Percentiles rank a stretch among this genome's conserved stretches.
phyloP scores from a whole-genome alignment of 2,797 vertebrate species.

The Percopsis omiscomaycus region DNA sequence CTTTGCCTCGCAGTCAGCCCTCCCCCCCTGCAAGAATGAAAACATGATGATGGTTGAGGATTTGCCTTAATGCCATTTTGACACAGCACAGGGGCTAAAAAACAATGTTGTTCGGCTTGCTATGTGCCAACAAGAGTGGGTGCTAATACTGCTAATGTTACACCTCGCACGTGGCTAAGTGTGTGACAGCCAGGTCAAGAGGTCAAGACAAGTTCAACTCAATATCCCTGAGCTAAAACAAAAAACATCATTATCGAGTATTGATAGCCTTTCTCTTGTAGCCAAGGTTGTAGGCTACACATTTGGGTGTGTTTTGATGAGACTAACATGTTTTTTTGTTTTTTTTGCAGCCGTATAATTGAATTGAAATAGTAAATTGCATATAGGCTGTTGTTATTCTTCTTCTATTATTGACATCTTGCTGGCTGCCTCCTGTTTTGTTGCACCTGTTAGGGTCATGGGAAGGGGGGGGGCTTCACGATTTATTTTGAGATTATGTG shows the following conservation, averaged over 20 bases:
- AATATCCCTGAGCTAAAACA: constrained; percentile 17
- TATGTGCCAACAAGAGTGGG: neutral
- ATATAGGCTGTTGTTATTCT: no score
- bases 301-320: no score
- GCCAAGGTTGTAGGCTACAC: no score
- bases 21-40: constrained; percentile 66
- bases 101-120: neutral
- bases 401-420: no score
- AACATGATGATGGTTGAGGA: constrained; percentile 62
- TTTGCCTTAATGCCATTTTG: constrained; percentile 46
- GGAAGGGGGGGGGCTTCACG: no score
- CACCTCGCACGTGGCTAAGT: constrained; percentile 30
- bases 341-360: no score
- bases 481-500: no score
- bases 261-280: neutral
- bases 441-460: no score
- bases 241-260: constrained; percentile 44
- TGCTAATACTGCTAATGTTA: constrained; percentile 19
- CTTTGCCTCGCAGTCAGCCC: constrained; percentile 65
- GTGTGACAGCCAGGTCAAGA: constrained; percentile 56
- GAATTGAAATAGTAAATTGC: no score
- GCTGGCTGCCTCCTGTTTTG: no score
- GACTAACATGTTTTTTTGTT: no score
- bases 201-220: constrained; percentile 67
- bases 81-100: constrained; percentile 15